Base-by-base conservation (phyloP, 2,888 invertebrate species). In the Andrena flavipes region DNA sequence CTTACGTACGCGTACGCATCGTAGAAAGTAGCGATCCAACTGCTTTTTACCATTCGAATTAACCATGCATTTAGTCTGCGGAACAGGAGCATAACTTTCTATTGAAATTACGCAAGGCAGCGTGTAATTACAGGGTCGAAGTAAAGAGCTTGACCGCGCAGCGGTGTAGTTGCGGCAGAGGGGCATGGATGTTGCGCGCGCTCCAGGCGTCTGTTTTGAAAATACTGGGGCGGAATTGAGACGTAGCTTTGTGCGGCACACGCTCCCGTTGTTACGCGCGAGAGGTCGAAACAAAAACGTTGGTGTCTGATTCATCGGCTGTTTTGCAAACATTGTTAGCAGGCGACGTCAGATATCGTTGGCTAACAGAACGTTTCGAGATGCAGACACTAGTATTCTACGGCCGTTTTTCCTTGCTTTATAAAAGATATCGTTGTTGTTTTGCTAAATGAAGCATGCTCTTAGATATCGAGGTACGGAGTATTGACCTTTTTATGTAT, bases 71-170 rank as follows among this genome's bases (percentile, higher is more conserved):
- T 51, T 62, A 33, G 42, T 48, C 23, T 29, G 30, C 51, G 65
- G 60, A 79, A 65, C 65, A 72, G 54, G 62, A 80, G 65, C 60
- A 65, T 63, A 79, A 67, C 81, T 80, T 82, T 80, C 82, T 70
- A 82, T 70, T 10, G 75, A 67, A 70, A 70, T 82, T 70, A 56
- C 70, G 80, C 76, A 82, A 82, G 42, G 26, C 60, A 69, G 64
- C 48, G 78, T 72, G 72, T 65, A 72, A 78, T 80, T 71, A 65
- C 59, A 26, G 13, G 48, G 6, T 54, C 0, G 20, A 5, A 1
- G 4, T 23, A 48, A 72, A 68, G 35, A 20, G 20, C n/a, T 76
- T 62, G 54, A 16, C 10, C 23, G 64, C 49, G 48, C 29, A 26
- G 13, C 6, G 29, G 5, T 23, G 62, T 23, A 20, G 16, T n/a